A percentile compares a stretch with the other conserved stretches of the same genome.
Conservation (phyloP, 2,113 vertebrate species). For the Salvelinus alpinus region DNA sequence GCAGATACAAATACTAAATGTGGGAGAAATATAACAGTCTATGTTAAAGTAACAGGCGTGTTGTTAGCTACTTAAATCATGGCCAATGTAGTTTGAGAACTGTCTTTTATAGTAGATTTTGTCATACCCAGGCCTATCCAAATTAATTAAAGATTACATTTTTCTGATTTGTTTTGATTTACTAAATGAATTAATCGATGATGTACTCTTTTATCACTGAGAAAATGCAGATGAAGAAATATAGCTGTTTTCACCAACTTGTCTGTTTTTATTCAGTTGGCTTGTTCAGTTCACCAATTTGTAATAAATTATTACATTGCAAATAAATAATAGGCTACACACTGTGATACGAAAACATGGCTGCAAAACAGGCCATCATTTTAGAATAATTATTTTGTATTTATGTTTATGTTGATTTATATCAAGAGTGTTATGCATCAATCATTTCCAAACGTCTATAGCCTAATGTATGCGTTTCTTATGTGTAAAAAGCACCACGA, state of each 20-base stretch:
- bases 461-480: neutral
- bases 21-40: slow-evolving; percentile 45
- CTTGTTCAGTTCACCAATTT: slow-evolving; percentile 51
- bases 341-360: neutral
- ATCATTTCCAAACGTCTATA: neutral
- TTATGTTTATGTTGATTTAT: neutral
- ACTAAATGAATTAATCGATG: neutral
- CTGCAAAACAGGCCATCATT: neutral
- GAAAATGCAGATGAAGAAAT: slow-evolving; percentile 65
- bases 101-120: neutral
- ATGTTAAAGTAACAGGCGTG: slow-evolving; percentile 15
- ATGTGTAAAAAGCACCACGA: neutral
- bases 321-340: slow-evolving; percentile 13
- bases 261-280: slow-evolving; percentile 49
- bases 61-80: neutral
- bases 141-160: slow-evolving; percentile 7
- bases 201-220: slow-evolving; percentile 22
- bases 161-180: slow-evolving; percentile 25
- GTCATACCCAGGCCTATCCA: neutral
- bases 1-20: slow-evolving; percentile 57
- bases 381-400: neutral
- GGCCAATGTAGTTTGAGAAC: neutral
- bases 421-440: neutral
- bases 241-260: slow-evolving; percentile 71
- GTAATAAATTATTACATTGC: slow-evolving; percentile 67